Evolutionary conservation across 1,140 invertebrate species (phyloP).

Genomic region (Magallana gigas): DNA sequence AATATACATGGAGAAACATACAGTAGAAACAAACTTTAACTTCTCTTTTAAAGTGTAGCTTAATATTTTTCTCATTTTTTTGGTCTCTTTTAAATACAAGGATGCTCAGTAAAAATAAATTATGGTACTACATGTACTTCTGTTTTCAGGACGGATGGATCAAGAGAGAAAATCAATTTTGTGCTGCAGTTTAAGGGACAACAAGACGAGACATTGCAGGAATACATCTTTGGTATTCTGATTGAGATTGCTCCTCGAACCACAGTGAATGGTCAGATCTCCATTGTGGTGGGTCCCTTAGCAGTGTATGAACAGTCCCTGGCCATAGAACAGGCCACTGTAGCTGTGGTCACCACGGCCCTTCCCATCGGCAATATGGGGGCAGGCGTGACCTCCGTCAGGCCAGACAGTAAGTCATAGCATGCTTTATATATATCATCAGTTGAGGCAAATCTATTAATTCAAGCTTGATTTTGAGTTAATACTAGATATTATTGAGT

Average conservation of each 20-base stretch:
- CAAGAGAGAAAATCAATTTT: constrained; percentile 52
- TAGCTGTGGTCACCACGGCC: constrained; percentile 35
- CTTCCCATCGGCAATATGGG: neutral
- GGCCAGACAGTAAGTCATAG: constrained; percentile 39
- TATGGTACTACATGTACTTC: neutral
- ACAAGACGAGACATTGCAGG: constrained; percentile 48
- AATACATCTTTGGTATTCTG: constrained; percentile 51
- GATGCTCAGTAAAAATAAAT: no score
- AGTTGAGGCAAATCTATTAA: no score
- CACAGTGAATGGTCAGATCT: constrained; percentile 55
- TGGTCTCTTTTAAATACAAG: no score
- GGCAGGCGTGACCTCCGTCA: neutral
- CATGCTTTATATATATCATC: no score
- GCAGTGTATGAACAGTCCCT: constrained; percentile 50
- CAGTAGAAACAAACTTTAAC: no score
- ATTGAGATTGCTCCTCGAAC: constrained; percentile 53
- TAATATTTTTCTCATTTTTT: no score
- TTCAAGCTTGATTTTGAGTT: no score
- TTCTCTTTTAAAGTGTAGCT: no score
- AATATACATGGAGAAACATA: no score
- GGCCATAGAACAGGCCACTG: constrained; percentile 49
- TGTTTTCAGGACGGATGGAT: constrained; percentile 12
- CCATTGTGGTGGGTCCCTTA: constrained; percentile 48
- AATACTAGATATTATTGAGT: no score
- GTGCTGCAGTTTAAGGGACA: constrained; percentile 50